Base-by-base conservation (phyloP, 2,888 invertebrate genomes). In the Branchellion lobata region DNA sequence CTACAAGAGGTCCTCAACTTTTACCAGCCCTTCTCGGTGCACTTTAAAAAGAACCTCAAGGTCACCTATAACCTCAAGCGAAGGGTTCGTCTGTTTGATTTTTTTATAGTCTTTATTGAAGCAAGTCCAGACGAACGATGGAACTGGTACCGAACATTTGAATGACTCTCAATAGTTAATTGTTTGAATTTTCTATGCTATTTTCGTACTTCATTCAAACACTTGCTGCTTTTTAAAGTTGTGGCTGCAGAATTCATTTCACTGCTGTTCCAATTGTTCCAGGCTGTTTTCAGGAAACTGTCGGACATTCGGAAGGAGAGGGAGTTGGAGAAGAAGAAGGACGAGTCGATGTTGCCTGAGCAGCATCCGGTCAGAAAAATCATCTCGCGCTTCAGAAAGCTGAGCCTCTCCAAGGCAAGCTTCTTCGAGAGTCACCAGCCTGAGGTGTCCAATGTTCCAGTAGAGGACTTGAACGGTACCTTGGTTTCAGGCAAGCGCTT, bases 11-110 rank as follows among this genome's bases (percentile, higher is more conserved):
- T 89, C 11, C 91, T 99, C 84, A 95, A 96, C 90, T 99, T 99
- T 90, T 99, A 99, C 90, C 96, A 97, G 89, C 96, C 98, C 83
- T 99, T 99, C 90, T 96, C 98, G 84, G 97, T 97, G 90, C 96
- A 96, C 85, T 99, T 99, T 89, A 95, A 97, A 82, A 90, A 98
- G 85, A 99, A 98, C 90, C 92, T 99, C 86, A 93, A 97, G 84
- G 92, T 99, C 85, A 99, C 99, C 24, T 99, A 99, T 90, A 99
- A 99, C 89, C 91, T 99, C 84, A 91, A 98, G 84, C 96, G 98
- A 89, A 91, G 99, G 88, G 93, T 98, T 88, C 93, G 91, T 84
- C 21, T 11, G 8, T n/a, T 40, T 40, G 5, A 40, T 40, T 40
- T 40, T 5, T 40, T 40, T 40, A n/a, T n/a, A n/a, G n/a, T n/a